Percentiles rank a stretch among this genome's conserved stretches.
Conservation (phyloP, 2,797 vertebrate genomes). For the Hyperoplus immaculatus region DNA sequence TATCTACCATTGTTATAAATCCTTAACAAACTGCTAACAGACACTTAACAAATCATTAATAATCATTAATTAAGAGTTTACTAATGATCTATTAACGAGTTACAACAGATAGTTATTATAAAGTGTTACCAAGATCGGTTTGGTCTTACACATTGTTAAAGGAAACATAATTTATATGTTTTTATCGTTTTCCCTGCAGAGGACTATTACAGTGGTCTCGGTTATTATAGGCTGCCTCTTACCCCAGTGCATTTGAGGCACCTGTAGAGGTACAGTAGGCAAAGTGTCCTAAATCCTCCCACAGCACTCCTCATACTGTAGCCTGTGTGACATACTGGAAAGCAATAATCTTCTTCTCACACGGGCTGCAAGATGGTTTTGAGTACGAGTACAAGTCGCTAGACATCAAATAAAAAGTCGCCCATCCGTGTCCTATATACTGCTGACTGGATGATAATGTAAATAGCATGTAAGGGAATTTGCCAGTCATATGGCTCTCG, state of each 20-base stretch:
- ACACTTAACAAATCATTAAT: too few relatives aligned
- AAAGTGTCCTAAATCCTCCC: slow-evolving; percentile 36
- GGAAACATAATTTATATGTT: slow-evolving; percentile 19
- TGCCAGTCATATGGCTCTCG: slow-evolving; percentile 76
- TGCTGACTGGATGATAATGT: slow-evolving; percentile 83
- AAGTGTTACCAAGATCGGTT: too few relatives aligned
- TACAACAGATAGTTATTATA: too few relatives aligned
- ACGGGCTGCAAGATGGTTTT: slow-evolving; percentile 63
- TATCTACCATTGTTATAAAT: too few relatives aligned
- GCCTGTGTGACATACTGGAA: slow-evolving; percentile 58
- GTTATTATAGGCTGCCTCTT: slow-evolving; percentile 26
- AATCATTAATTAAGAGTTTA: too few relatives aligned
- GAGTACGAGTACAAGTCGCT: slow-evolving; percentile 72
- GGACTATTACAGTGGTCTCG: slow-evolving; percentile 19
- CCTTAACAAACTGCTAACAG: too few relatives aligned
- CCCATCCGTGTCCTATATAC: slow-evolving; percentile 79
- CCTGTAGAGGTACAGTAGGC: slow-evolving; percentile 48
- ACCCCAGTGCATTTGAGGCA: slow-evolving; percentile 41
- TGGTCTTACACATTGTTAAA: slow-evolving; percentile 2
- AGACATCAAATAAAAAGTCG: slow-evolving; percentile 76
- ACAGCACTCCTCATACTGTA: slow-evolving; percentile 39
- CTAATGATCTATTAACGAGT: too few relatives aligned
- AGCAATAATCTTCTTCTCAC: slow-evolving; percentile 72
- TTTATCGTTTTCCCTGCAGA: slow-evolving; percentile 21
- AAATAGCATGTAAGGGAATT: slow-evolving; percentile 81